Percentiles rank a stretch among this genome's conserved stretches.
These are phyloP conservation scores for Harmothoe impar DNA, from an alignment of 2,888 invertebrate genomes.

Conservation along the genomic window DNA sequence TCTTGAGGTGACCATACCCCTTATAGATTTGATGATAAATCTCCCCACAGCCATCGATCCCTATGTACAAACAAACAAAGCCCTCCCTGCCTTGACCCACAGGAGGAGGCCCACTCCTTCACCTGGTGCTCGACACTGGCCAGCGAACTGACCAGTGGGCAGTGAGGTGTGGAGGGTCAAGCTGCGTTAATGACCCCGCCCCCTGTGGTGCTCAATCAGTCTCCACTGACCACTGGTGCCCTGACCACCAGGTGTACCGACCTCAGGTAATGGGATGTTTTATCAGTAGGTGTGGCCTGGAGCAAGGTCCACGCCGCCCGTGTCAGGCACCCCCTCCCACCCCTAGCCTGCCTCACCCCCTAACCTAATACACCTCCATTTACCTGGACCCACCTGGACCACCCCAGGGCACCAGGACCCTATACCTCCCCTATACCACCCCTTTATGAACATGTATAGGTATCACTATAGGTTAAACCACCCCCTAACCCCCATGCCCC, in stretches of 20 bases:
- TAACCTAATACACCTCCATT: background rate
- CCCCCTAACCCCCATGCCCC: background rate
- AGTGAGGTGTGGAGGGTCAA: constrained; percentile 7
- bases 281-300: constrained; percentile 45
- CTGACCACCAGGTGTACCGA: constrained; percentile 10
- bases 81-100: background rate
- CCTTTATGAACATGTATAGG: background rate
- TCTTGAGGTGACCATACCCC: too few species aligned
- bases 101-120: background rate
- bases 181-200: background rate
- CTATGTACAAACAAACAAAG: constrained; percentile 13
- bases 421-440: background rate
- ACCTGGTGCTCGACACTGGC: background rate
- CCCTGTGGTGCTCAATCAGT: constrained; percentile 52
- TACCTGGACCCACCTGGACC: constrained; percentile 18
- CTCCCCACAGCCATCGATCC: background rate
- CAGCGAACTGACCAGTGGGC: background rate
- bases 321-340: constrained; percentile 1
- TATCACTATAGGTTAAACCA: too few species aligned
- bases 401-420: background rate
- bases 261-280: constrained; percentile 52
- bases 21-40: background rate
- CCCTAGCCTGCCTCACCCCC: background rate
- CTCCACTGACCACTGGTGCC: constrained; percentile 12
- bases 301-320: constrained; percentile 33